These are phyloP conservation scores for Ellobius talpinus DNA, from an alignment of 2,113 vertebrate species.

Conservation along the genomic window DNA sequence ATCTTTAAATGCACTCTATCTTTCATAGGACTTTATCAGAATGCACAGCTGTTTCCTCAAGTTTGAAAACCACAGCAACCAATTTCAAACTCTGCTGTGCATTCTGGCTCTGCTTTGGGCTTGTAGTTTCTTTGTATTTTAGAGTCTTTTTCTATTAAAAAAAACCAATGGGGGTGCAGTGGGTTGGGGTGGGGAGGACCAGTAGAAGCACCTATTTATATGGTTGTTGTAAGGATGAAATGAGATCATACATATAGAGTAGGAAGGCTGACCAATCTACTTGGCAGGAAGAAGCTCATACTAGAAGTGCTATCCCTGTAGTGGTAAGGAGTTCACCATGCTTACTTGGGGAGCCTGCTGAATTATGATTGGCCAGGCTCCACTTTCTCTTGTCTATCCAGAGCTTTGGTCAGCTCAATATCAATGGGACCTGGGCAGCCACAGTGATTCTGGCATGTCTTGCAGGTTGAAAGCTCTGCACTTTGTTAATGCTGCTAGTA, in stretches of 20 bases:
- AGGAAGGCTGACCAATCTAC: background rate
- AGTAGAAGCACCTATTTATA: background rate
- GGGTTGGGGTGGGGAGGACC: background rate
- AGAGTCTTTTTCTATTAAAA: background rate
- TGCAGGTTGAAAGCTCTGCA: background rate
- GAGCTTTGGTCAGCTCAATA: conserved; percentile 42
- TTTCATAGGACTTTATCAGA: background rate
- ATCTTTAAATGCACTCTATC: background rate
- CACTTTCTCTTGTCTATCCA: background rate
- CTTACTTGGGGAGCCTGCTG: conserved; percentile 8
- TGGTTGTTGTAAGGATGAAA: conserved; percentile 4
- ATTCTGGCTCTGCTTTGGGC: background rate
- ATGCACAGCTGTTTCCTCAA: conserved; percentile 3
- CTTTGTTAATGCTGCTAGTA: background rate
- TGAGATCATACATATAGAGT: background rate
- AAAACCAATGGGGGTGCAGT: background rate
- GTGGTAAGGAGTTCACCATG: background rate
- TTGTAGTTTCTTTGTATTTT: conserved; percentile 30
- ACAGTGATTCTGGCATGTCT: background rate
- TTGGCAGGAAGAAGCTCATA: background rate
- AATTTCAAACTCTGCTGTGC: conserved; percentile 21
- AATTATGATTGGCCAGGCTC: background rate
- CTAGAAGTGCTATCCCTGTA: background rate
- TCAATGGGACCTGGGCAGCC: background rate
- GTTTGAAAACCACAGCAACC: background rate